Conservation (phyloP, 2,797 vertebrate genomes). For the Corythornis leucogaster region DNA sequence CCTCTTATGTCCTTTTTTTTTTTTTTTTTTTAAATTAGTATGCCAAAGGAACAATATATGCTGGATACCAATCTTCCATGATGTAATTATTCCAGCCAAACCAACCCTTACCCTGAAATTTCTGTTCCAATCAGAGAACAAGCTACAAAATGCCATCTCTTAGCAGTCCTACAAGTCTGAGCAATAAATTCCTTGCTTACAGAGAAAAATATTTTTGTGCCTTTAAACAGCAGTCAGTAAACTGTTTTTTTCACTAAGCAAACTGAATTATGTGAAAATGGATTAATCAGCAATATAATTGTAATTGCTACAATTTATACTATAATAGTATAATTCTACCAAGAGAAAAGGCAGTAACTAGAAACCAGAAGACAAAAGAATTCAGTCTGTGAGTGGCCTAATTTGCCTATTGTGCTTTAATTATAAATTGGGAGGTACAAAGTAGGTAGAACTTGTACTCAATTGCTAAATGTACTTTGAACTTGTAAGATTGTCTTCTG, state of each 20-base stretch:
- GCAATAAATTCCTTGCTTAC: not conserved
- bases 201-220: not conserved
- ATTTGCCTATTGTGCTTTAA: not conserved
- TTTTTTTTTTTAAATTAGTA: not conserved
- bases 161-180: not conserved
- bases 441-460: not conserved
- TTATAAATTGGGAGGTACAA: not conserved
- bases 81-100: slow-evolving; percentile 11
- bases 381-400: not conserved
- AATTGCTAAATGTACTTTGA: not conserved
- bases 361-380: not conserved
- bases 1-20: slow-evolving; percentile 1
- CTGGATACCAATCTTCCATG: not conserved
- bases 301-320: not conserved
- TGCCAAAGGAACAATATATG: slow-evolving; percentile 10
- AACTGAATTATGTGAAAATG: not conserved
- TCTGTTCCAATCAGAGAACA: not conserved
- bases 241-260: not conserved
- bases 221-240: not conserved
- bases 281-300: not conserved
- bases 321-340: not conserved
- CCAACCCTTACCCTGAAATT: not conserved
- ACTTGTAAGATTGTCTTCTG: not conserved
- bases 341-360: not conserved
- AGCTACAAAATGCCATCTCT: not conserved